Evolutionary conservation across 1,140 invertebrate species (phyloP), one percentile per base, ranked within the genome.

Genomic region (Rhagoletis zephyria): DNA sequence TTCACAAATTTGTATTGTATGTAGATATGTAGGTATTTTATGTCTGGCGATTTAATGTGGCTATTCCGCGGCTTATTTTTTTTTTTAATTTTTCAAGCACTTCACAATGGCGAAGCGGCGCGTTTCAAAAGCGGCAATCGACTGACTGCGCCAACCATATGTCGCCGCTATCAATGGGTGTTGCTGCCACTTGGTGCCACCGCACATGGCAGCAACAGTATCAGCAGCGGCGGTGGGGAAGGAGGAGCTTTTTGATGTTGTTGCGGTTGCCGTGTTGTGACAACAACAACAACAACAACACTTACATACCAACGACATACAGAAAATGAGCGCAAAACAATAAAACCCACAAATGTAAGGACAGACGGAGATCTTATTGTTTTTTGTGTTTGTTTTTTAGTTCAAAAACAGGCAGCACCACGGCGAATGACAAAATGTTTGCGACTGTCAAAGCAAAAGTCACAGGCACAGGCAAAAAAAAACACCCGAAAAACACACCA

Each of bases 111-210:
- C 74, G 74, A 81, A 45, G 74, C 74, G 74, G 74, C 74, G 74
- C 74, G 74, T 81, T 81, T 81, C 74, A 81, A 81, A 81, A 81
- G 74, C 74, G 48, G 30, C 51, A 56, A 51, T 56, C 74, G 74
- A 81, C 74, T 81, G 48, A 81, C 45, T 81, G 48, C 51, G 19
- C 48, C 74, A 81, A 19, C 48, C 74, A 81, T 56, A 81, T 59
- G 74, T 59, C 74, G 74, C 74, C 74, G 48, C 51, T 81, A 81
- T 81, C 74, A 81, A 56, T 81, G 74, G 74, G 45, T 81, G 74
- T 81, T 81, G 74, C 74, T 81, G 74, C 74, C 74, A 81, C 74
- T 81, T 56, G 48, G 48, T 81, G 48, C n/a, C n/a, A 56, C 7
- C 42, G n/a, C 74, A 67, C 19, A 67, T 67, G 64, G n/a, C n/a